These are phyloP conservation scores for Halocynthia aurantium DNA, from an alignment of 23 tunicate species.

Conservation along the genomic window DNA sequence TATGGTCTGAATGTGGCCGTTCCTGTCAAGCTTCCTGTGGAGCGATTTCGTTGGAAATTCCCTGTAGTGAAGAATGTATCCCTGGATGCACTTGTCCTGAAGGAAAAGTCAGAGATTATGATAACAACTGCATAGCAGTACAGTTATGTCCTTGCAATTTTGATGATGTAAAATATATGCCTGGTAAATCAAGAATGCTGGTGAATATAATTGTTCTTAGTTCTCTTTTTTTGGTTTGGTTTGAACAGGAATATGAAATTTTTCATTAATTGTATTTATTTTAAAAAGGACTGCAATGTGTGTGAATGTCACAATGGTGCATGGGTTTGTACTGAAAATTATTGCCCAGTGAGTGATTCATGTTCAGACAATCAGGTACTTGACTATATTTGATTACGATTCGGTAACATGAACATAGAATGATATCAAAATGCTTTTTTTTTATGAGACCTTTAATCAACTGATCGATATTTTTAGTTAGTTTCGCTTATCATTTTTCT, in stretches of 20 bases:
- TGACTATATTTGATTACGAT: no score
- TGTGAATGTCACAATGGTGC: constrained; percentile 98
- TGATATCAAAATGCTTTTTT: neutral
- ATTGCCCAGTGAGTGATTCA: constrained; percentile 75
- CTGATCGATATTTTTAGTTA: neutral
- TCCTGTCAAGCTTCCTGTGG: constrained; percentile 97
- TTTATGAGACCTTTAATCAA: neutral
- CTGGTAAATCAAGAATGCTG: constrained; percentile 94
- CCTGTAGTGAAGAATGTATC: constrained; percentile 96
- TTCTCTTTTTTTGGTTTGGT: neutral
- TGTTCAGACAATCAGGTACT: constrained; percentile 77
- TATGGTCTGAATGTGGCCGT: constrained; percentile 88
- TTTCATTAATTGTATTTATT: neutral
- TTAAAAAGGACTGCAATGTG: constrained; percentile 87
- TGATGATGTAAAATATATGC: constrained; percentile 69
- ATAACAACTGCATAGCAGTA: constrained; percentile 68
- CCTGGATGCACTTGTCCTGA: constrained; percentile 96
- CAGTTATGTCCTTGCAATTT: constrained; percentile 87
- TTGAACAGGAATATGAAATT: neutral
- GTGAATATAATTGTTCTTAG: constrained; percentile 23
- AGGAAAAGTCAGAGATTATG: constrained; percentile 88
- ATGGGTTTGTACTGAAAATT: constrained; percentile 98
- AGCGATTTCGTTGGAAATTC: constrained; percentile 79
- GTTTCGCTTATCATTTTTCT: no score
- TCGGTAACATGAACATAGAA: no score